phyloP scores from a whole-genome alignment of 2,888 invertebrate species.

The Nymphalis urticae region DNA sequence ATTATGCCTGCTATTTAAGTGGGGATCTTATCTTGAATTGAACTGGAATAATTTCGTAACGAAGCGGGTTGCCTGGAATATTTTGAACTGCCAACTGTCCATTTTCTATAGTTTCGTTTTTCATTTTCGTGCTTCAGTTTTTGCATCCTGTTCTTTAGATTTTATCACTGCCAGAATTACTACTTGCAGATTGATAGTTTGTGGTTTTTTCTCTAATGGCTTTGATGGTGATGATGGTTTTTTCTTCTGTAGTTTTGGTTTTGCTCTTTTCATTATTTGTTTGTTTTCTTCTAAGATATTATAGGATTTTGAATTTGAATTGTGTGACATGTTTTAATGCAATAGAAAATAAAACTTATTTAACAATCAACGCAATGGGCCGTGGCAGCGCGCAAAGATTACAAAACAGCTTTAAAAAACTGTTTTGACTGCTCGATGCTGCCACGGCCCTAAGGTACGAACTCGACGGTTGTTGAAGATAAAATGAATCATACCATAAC shows the following conservation, averaged over 20 bases:
- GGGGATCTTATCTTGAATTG: too few relatives aligned
- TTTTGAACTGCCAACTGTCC: too few relatives aligned
- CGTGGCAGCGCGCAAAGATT: background rate
- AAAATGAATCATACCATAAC: conserved; percentile 17
- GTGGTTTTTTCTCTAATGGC: background rate
- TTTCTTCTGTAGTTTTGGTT: background rate
- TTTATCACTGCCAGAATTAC: too few relatives aligned
- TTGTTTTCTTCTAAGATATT: background rate
- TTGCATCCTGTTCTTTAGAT: too few relatives aligned
- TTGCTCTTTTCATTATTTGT: background rate
- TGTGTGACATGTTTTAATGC: background rate
- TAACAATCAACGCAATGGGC: conserved; percentile 1
- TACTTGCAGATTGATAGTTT: too few relatives aligned
- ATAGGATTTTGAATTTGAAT: background rate
- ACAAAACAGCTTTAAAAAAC: background rate
- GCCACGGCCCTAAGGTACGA: conserved; percentile 4
- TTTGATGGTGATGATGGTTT: background rate
- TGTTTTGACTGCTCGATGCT: background rate
- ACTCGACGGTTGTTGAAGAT: conserved; percentile 4
- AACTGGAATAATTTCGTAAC: too few relatives aligned
- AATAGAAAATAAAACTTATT: background rate
- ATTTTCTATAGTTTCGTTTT: too few relatives aligned
- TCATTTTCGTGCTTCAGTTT: too few relatives aligned
- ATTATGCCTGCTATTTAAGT: too few relatives aligned
- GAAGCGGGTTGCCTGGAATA: too few relatives aligned